Evolutionary conservation across 92 coral and sea anemone species (phyloP), one percentile per base, ranked within the genome.

Genomic region (Metridium senile): DNA sequence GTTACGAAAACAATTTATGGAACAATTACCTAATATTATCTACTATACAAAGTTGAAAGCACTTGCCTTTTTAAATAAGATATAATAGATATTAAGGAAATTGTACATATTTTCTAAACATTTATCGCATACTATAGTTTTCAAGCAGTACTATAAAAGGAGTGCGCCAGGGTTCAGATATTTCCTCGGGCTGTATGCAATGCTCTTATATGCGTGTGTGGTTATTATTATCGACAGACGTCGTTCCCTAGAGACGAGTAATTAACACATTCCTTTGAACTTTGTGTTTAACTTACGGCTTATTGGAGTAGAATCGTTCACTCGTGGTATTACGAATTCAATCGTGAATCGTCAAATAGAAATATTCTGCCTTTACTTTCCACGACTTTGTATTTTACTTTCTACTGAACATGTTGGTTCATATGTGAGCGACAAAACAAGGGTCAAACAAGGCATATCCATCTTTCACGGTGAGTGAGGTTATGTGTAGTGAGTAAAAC

Each of bases 231-330:
- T 54, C 20, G 59, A 13, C 59, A 54, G 59, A 16, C 59, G 59
- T 54, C 16, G 59, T 73, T n/a, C 82, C 86, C 76, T 81, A 68
- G 91, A 73, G 80, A 82, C 71, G 51, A 63, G 25, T 32, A 43
- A 25, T 68, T 79, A 68, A 66, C 71, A 79, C 86, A 88, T 88
- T 78, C 93, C 86, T 88, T 74, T 39, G 68, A 30, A 28, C 68
- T 81, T 80, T 79, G 86, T 88, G 82, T 88, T 84, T 84, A 74
- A 87, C 84, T 87, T 69, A 88, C 78, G 74, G 89, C 53, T 39
- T 79, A 75, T 54, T 87, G 63, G 29, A 72, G 66, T 82, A 84
- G 53, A 62, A 58, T 39, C 49, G 13, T 39, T 39, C 49, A 39
- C 49, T 39, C 49, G 13, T 39, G 49, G 49, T 13, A 39, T 39